Conservation (phyloP, 2,113 vertebrate genomes). For the Aspidoscelis tigris region DNA sequence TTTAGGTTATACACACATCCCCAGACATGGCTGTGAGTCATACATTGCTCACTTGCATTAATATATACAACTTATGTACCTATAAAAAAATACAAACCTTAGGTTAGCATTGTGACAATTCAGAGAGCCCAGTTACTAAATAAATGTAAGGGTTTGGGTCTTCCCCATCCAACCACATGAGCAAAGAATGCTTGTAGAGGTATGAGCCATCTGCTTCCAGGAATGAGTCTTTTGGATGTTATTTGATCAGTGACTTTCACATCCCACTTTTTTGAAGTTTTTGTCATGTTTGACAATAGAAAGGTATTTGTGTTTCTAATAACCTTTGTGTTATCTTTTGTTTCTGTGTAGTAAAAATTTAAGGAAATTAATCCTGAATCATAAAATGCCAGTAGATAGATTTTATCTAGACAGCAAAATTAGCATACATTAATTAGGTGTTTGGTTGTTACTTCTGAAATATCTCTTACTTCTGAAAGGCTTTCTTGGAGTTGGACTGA, state of each 20-base stretch:
- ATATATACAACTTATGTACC: neutral
- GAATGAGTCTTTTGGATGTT: constrained; percentile 3
- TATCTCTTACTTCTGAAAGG: constrained; percentile 56
- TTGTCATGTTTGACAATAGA: neutral
- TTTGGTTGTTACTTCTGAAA: constrained; percentile 65
- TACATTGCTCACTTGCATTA: neutral
- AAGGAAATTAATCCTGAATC: constrained; percentile 47
- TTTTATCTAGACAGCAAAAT: constrained; percentile 52
- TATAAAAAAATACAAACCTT: neutral
- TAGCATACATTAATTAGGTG: constrained; percentile 38
- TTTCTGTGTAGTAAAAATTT: constrained; percentile 47
- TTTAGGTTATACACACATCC: too few relatives aligned
- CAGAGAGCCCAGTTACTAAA: neutral
- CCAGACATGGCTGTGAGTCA: neutral
- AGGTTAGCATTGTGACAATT: neutral
- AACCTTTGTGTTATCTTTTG: constrained; percentile 39
- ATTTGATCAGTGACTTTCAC: constrained; percentile 2
- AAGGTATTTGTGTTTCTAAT: neutral
- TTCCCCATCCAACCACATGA: neutral
- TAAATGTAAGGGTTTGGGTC: neutral
- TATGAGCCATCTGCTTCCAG: neutral
- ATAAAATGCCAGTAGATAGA: constrained; percentile 21
- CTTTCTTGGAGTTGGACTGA: constrained; percentile 50
- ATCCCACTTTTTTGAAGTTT: constrained; percentile 9
- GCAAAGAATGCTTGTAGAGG: neutral